These are phyloP conservation scores for Meloidogyne floridensis DNA, from an alignment of 1,140 invertebrate genomes.

Conservation along the genomic window DNA sequence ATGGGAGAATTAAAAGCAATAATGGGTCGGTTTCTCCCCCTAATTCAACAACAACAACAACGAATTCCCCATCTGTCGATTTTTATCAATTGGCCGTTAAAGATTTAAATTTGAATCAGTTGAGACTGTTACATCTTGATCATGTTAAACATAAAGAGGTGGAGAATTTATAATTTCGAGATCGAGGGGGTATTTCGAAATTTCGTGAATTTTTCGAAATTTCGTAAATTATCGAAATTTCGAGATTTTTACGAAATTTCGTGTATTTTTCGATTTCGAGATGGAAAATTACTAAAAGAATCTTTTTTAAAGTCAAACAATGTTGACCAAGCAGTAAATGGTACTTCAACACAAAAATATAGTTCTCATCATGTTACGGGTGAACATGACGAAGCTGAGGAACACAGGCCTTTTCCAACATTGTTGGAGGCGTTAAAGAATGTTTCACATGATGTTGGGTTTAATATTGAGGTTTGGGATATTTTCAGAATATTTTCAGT, in stretches of 20 bases:
- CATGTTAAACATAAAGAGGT: not conserved
- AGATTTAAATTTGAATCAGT: conserved; percentile 60
- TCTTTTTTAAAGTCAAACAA: not conserved
- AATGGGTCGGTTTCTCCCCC: not conserved
- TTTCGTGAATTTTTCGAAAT: no score
- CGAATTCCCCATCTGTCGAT: conserved; percentile 32
- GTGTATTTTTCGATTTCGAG: no score
- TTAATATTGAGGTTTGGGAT: conserved; percentile 54
- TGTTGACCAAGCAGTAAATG: not conserved
- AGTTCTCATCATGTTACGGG: conserved; percentile 37
- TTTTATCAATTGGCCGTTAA: conserved; percentile 64
- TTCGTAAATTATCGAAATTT: no score
- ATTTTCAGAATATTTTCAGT: conserved; percentile 2
- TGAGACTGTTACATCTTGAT: conserved; percentile 48
- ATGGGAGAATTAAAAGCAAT: not conserved
- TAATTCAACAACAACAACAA: not conserved
- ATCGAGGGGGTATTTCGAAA: no score
- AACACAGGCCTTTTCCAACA: conserved; percentile 54
- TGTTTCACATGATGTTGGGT: conserved; percentile 47
- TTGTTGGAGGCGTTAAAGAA: conserved; percentile 47
- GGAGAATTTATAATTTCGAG: conserved; percentile 16
- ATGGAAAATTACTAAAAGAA: not conserved
- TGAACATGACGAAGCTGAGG: conserved; percentile 43
- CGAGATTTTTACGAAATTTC: no score
- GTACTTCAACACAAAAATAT: conserved; percentile 10